Base-by-base conservation (phyloP, 2,797 vertebrate genomes). In the Sebastiscus tertius region DNA sequence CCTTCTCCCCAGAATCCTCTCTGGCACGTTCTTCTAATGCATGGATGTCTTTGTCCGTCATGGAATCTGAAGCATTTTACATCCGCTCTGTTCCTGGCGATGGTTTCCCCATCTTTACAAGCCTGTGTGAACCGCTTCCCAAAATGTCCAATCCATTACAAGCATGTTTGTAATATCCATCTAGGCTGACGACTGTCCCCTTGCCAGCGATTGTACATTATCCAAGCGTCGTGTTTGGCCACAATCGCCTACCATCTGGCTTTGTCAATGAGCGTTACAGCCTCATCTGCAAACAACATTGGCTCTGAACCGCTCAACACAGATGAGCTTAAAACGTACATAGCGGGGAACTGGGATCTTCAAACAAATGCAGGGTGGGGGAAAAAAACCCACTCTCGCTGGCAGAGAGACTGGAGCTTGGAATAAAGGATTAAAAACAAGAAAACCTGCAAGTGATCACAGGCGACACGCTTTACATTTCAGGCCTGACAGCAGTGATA, bases 151-250 rank as follows among this genome's bases (percentile, higher is more conserved):
- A 95, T 95, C 94, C 94, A 95, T 95, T 94, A 95, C 94, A 93
- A 95, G 92, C 93, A 84, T 92, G 93, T 95, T 95, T 92, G 93
- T 94, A 94, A 94, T 95, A 95, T 95, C 93, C 94, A 93, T 95
- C 94, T 90, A 88, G 93, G 91, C 93, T 90, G 91, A 93, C 63
- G 87, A 92, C 80, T 88, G 87, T 93, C 89, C 88, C 82, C 86
- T 80, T 93, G 94, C 95, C 95, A 95, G 89, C 62, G 77, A 93
- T 94, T 95, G 93, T 94, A 94, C 92, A 90, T 93, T 90, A 94
- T 95, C 95, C 94, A 94, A 95, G 93, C 83, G 84, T 86, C 87
- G 85, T 95, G 94, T 96, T 95, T 96, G 96, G 95, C 95, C 93
- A 95, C 93, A 94, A 94, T 92, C 86, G 80, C 92, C 86, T 85